Percentiles rank a stretch among this genome's conserved stretches.
Conservation (phyloP, 2,888 invertebrate species). For the Apocheima hispidaria region DNA sequence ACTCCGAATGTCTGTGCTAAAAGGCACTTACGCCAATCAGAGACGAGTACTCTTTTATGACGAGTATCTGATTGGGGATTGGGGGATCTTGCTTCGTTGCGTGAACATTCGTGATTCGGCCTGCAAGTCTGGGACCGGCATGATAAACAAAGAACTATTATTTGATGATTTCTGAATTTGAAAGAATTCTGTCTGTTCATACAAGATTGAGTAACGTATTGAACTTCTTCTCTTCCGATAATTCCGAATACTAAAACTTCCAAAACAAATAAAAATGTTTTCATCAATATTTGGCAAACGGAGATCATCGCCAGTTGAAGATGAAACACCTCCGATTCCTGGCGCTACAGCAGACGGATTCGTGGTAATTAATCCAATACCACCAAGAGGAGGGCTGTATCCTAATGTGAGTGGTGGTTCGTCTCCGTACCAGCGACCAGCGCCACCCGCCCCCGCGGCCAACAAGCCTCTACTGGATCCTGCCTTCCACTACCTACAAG, state of each 20-base stretch:
- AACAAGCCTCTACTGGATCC: slow-evolving; percentile 58
- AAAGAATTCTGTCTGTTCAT: not conserved
- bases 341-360: slow-evolving; percentile 73
- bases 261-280: slow-evolving; percentile 68
- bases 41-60: no score
- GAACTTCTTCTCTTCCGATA: not conserved
- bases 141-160: not conserved
- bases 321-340: slow-evolving; percentile 78
- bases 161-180: no score
- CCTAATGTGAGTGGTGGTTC: slow-evolving; percentile 67
- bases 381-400: slow-evolving; percentile 64
- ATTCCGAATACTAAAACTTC: not conserved
- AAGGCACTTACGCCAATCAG: no score
- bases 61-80: no score
- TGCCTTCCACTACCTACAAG: slow-evolving; percentile 81
- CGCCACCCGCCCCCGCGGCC: slow-evolving; percentile 63
- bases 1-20: no score
- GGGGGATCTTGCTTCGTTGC: no score
- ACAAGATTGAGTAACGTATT: slow-evolving; percentile 1
- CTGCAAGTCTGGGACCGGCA: no score
- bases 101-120: no score
- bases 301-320: slow-evolving; percentile 78
- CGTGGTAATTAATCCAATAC: slow-evolving; percentile 69
- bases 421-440: slow-evolving; percentile 61
- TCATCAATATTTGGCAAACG: slow-evolving; percentile 80